Percentiles rank a stretch among this genome's conserved stretches.
These are phyloP conservation scores for Teinopalpus imperialis DNA, from an alignment of 2,888 invertebrate genomes.

Conservation along the genomic window DNA sequence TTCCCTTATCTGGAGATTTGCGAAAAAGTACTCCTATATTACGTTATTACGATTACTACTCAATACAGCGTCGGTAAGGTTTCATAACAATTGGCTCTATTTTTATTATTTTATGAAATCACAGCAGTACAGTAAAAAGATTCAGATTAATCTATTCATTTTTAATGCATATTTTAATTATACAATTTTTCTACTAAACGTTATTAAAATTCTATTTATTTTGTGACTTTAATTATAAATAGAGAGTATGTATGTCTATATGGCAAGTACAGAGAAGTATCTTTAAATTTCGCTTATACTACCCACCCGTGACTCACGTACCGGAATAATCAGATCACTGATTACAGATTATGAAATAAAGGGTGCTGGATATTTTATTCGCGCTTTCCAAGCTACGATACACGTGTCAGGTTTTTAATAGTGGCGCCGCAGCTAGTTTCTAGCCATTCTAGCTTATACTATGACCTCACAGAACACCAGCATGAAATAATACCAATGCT, in stretches of 20 bases:
- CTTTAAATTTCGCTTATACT: constrained; percentile 52
- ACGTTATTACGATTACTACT: constrained; percentile 52
- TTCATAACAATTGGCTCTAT: constrained; percentile 36
- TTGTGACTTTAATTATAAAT: not conserved
- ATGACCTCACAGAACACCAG: no score
- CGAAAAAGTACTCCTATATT: constrained; percentile 73
- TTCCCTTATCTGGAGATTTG: constrained; percentile 70
- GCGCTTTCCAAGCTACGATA: no score
- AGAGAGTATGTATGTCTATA: not conserved
- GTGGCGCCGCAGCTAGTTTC: no score
- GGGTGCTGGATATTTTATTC: no score
- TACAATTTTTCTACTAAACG: not conserved
- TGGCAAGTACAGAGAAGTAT: constrained; percentile 29
- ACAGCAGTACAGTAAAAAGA: constrained; percentile 43
- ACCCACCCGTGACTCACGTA: no score
- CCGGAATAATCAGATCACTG: no score
- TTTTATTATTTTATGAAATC: no score
- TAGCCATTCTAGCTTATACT: no score
- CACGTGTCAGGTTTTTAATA: no score
- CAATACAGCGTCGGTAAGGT: constrained; percentile 42
- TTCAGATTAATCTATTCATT: constrained; percentile 42
- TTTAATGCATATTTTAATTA: constrained; percentile 1
- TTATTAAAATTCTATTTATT: not conserved
- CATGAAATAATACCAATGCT: no score
- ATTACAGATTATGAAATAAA: no score